Conservation (phyloP, 2,888 invertebrate genomes). For the Tridacna crocea region DNA sequence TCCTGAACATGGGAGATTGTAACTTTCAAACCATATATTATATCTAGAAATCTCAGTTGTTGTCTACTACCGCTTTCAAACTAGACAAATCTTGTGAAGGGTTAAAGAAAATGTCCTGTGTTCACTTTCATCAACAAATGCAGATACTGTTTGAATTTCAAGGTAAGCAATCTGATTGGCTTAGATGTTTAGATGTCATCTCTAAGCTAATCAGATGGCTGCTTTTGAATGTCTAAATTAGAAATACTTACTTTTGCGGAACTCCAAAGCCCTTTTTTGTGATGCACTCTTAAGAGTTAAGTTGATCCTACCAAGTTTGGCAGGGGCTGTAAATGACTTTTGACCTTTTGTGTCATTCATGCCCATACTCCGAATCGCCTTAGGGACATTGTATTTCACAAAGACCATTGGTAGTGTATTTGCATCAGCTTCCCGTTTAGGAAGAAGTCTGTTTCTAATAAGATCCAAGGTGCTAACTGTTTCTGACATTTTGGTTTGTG, state of each 20-base stretch:
- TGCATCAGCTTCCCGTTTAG: slow-evolving; percentile 24
- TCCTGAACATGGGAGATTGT: no score
- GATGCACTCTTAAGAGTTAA: slow-evolving; percentile 33
- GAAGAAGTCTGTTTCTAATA: slow-evolving; percentile 39
- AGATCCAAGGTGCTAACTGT: slow-evolving; percentile 24
- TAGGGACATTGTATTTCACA: slow-evolving; percentile 60
- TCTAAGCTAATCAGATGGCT: no score
- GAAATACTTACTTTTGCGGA: slow-evolving; percentile 34
- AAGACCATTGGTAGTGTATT: slow-evolving; percentile 52
- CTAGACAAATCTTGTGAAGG: no score
- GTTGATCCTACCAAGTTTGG: slow-evolving; percentile 32
- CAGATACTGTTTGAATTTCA: no score
- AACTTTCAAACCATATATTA: no score
- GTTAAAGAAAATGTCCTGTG: no score
- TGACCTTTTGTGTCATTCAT: slow-evolving; percentile 36
- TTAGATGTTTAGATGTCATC: no score
- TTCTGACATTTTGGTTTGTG: slow-evolving; percentile 32
- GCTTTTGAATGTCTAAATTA: no score
- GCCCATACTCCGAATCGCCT: slow-evolving; percentile 47
- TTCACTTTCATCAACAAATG: no score
- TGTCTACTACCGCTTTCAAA: no score
- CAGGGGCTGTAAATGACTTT: slow-evolving; percentile 46
- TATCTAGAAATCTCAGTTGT: no score
- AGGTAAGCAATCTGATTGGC: no score
- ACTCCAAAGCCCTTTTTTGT: slow-evolving; percentile 31